A percentile compares a stretch with the other conserved stretches of the same genome.
Evolutionary conservation across 2,797 vertebrate genomes (phyloP).

Genomic region (Etheostoma nigrum): DNA sequence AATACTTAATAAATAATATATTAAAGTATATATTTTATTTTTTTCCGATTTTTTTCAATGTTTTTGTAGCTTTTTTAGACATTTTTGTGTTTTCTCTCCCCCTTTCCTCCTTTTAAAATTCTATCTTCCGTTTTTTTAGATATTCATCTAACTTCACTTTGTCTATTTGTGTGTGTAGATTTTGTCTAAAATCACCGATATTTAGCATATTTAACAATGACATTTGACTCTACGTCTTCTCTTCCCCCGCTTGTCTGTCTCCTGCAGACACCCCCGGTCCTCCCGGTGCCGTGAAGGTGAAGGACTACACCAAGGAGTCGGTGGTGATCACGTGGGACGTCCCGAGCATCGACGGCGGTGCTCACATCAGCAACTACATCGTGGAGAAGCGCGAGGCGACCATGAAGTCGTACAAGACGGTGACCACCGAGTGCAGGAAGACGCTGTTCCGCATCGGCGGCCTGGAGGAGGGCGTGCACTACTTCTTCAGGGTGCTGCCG

Average conservation of each 20-base stretch:
- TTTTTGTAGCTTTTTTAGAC: no score
- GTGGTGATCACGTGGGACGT: slow-evolving; percentile 99
- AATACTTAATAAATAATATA: no score
- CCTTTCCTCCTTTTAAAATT: no score
- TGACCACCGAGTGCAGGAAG: slow-evolving; percentile 97
- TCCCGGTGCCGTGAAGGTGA: slow-evolving; percentile 92
- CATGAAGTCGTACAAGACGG: slow-evolving; percentile 98
- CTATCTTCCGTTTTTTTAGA: no score
- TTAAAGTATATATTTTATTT: no score
- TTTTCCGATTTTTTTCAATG: no score
- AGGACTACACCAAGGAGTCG: slow-evolving; percentile 97
- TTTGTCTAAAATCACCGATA: no score
- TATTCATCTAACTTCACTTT: no score
- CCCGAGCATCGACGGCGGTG: slow-evolving; percentile 93
- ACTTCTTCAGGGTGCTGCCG: slow-evolving; percentile 97
- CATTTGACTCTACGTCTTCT: background rate
- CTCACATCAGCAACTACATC: slow-evolving; percentile 97
- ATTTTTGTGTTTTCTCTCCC: no score
- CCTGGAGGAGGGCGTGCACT: slow-evolving; percentile 91
- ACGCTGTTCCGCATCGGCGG: slow-evolving; percentile 93
- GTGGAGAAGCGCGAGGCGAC: slow-evolving; percentile 96
- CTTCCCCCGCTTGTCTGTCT: background rate
- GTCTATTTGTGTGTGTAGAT: no score
- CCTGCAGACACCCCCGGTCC: slow-evolving; percentile 95
- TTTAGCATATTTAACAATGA: no score